phyloP scores from a whole-genome alignment of 2,888 invertebrate species.

The Prenolepis imparis region DNA sequence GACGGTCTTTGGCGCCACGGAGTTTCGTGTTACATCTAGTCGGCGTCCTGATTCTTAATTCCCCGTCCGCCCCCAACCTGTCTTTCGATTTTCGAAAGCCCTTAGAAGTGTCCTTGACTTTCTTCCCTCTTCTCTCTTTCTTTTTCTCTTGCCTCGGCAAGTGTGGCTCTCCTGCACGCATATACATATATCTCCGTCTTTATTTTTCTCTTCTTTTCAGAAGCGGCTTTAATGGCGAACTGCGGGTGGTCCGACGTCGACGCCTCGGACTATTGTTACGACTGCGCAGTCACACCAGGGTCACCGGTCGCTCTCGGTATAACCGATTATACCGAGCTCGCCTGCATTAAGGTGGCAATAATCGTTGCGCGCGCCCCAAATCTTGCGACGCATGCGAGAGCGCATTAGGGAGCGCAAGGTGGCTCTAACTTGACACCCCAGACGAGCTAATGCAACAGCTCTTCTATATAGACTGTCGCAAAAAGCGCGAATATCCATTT shows the following conservation, averaged over 20 bases:
- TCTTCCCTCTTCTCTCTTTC: slow-evolving; percentile 27
- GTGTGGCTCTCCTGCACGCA: neutral
- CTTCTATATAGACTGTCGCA: neutral
- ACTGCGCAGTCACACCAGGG: slow-evolving; percentile 62
- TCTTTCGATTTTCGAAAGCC: slow-evolving; percentile 54
- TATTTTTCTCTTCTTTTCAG: slow-evolving; percentile 63
- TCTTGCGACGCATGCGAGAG: slow-evolving; percentile 45
- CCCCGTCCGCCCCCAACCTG: slow-evolving; percentile 43
- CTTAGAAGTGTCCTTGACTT: slow-evolving; percentile 50
- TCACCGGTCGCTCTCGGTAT: slow-evolving; percentile 68
- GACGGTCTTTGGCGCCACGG: slow-evolving; percentile 81
- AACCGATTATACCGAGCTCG: slow-evolving; percentile 76
- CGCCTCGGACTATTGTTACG: slow-evolving; percentile 82
- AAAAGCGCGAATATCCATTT: neutral
- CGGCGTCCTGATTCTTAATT: slow-evolving; percentile 66
- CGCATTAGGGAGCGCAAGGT: slow-evolving; percentile 44
- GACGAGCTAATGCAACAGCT: slow-evolving; percentile 37
- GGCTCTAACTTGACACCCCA: slow-evolving; percentile 37
- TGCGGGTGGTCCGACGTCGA: slow-evolving; percentile 81
- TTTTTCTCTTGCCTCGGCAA: slow-evolving; percentile 10
- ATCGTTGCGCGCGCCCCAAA: slow-evolving; percentile 58
- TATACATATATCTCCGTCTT: slow-evolving; percentile 47
- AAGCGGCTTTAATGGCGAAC: slow-evolving; percentile 79
- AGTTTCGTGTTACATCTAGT: slow-evolving; percentile 83
- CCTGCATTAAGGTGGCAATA: slow-evolving; percentile 78